Conservation (phyloP, 2,113 vertebrate genomes). For the Alexandromys fortis region DNA sequence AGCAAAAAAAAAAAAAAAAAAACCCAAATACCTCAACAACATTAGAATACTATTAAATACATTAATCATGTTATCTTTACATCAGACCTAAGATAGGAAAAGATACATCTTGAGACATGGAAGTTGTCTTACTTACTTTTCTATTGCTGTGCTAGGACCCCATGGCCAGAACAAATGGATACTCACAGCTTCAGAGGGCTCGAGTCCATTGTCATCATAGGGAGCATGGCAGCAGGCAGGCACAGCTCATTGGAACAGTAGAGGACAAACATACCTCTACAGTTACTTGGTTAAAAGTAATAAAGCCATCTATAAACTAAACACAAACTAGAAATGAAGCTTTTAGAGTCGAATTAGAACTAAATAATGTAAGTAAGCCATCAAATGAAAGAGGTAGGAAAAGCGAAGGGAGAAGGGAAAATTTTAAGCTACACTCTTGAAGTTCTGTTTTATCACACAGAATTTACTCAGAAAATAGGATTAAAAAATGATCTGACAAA, state of each 20-base stretch:
- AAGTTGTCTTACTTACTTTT: neutral
- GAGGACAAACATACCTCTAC: constrained; percentile 65
- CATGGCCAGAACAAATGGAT: neutral
- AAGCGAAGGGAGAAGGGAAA: neutral
- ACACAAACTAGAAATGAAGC: constrained; percentile 75
- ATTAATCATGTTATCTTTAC: neutral
- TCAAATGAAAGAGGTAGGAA: neutral
- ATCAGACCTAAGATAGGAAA: constrained; percentile 7
- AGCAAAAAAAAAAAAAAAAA: neutral
- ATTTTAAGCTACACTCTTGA: neutral
- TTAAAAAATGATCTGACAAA: constrained; percentile 53
- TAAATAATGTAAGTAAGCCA: constrained; percentile 65
- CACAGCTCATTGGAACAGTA: neutral
- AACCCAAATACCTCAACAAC: neutral
- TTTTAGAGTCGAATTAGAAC: constrained; percentile 75
- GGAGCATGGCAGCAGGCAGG: neutral
- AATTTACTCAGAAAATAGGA: constrained; percentile 18
- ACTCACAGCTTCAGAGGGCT: neutral
- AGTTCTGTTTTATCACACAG: constrained; percentile 21
- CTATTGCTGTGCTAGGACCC: neutral
- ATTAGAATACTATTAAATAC: neutral
- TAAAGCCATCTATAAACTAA: constrained; percentile 71
- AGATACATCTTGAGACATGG: neutral
- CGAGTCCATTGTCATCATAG: neutral
- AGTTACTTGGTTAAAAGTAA: constrained; percentile 51